Conservation (phyloP, 2,888 invertebrate genomes). For the Drosophila rellima region DNA sequence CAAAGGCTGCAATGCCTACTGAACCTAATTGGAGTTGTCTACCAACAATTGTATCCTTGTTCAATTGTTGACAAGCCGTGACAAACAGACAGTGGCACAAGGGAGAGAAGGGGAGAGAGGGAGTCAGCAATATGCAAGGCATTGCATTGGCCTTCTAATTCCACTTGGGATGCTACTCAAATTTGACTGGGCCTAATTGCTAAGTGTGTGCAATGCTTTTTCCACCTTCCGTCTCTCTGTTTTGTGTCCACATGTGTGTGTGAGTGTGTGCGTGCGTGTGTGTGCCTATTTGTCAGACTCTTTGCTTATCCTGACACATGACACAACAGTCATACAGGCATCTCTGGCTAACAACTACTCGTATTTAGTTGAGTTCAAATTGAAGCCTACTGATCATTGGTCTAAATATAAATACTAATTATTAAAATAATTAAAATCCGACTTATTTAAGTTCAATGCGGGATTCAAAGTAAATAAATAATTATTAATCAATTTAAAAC, state of each 20-base stretch:
- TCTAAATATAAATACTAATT: background rate
- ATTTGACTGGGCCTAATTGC: conserved; percentile 59
- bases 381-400: background rate
- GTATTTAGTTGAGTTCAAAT: background rate
- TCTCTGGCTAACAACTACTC: background rate
- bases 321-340: background rate
- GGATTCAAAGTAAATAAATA: too few relatives aligned
- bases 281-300: background rate
- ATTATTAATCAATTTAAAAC: too few relatives aligned
- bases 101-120: background rate
- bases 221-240: background rate
- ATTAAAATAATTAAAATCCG: background rate
- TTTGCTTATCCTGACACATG: background rate
- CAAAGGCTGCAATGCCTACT: conserved; percentile 2
- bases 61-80: conserved; percentile 2
- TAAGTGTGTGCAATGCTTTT: conserved; percentile 22
- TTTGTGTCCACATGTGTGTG: background rate
- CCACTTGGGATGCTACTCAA: conserved; percentile 27
- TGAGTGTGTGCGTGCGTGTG: background rate
- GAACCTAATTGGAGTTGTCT: background rate
- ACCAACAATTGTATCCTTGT: background rate
- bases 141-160: conserved; percentile 22
- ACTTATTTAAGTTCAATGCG: background rate
- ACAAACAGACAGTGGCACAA: background rate
- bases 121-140: background rate